Base-by-base conservation (phyloP, 2,888 invertebrate genomes). In the Druceiella hillmani region DNA sequence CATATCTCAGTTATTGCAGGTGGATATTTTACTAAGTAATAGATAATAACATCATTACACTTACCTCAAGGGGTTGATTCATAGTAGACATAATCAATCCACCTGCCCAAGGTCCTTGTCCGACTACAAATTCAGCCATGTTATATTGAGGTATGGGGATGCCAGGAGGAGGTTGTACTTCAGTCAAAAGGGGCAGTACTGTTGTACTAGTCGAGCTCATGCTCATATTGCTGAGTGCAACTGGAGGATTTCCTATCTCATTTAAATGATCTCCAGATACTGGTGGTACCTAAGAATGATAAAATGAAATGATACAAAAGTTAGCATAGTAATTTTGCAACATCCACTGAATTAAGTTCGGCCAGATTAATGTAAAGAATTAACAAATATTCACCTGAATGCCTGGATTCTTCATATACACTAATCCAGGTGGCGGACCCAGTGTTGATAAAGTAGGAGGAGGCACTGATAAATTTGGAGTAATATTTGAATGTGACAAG, bases 11-110 rank as follows among this genome's bases (percentile, higher is more conserved):
- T 20, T 6, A 20, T 20, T 7, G 6, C 22, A 6, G 22, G 6
- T 20, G 6, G 6, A 20, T 7, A 6, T 7, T 20, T 20, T 20
- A n/a, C n/a, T n/a, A n/a, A n/a, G n/a, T 2, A 17, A 32, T n/a
- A n/a, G n/a, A n/a, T n/a, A n/a, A n/a, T n/a, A n/a, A n/a, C n/a
- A n/a, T n/a, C n/a, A n/a, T n/a, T n/a, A n/a, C n/a, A 30, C 57
- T 50, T 53, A 77, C 74, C 75, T 78, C 72, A 50, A 71, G 50
- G 15, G 70, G 69, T 47, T 61, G 70, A 54, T 59, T 66, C 33
- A 68, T 46, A 37, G 67, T 59, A 46, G 66, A 58, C 4, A 70
- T 66, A 44, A 71, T 67, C 42, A 69, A 66, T 47, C 69, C 69
- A 3, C 62, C 58, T 25, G 66, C 63, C 73, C 73, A 72, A 13